phyloP scores from a whole-genome alignment of 2,888 invertebrate species.

The Epistrophe eligans region DNA sequence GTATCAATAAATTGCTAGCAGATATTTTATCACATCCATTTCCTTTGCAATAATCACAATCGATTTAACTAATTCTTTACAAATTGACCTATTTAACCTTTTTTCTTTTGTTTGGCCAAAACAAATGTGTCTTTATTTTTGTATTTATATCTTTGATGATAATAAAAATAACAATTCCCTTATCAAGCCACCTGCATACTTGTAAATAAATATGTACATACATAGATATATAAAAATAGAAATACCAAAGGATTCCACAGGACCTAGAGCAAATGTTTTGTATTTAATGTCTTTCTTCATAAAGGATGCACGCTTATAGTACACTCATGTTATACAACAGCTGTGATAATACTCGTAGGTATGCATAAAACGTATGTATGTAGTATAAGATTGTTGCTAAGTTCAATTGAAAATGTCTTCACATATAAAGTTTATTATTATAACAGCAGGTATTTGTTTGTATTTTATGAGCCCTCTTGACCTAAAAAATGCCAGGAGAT shows the following conservation, averaged over 20 bases:
- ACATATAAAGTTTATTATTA: not conserved
- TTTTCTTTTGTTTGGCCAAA: slow-evolving; percentile 3
- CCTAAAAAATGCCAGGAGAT: not conserved
- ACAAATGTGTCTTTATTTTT: slow-evolving; percentile 12
- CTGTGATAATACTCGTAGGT: not conserved
- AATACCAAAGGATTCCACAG: not conserved
- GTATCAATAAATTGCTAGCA: not conserved
- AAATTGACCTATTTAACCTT: slow-evolving; percentile 21
- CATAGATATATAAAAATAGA: not conserved
- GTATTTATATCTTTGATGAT: slow-evolving; percentile 10
- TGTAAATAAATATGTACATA: too few species aligned
- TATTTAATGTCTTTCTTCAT: slow-evolving; percentile 1
- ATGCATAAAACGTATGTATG: too few species aligned
- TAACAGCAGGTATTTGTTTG: slow-evolving; percentile 9
- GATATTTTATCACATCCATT: not conserved
- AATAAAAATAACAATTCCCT: slow-evolving; percentile 27
- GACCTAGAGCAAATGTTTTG: not conserved
- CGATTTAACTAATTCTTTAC: slow-evolving; percentile 10
- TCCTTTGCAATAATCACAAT: not conserved
- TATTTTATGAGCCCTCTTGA: not conserved
- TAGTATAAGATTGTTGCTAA: not conserved
- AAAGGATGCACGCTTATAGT: slow-evolving; percentile 1
- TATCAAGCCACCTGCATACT: slow-evolving; percentile 29
- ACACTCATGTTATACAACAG: not conserved
- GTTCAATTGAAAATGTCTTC: slow-evolving; percentile 11